phyloP scores from a whole-genome alignment of 2,113 vertebrate genomes.

The Ptilorrhoa leucosticta region DNA sequence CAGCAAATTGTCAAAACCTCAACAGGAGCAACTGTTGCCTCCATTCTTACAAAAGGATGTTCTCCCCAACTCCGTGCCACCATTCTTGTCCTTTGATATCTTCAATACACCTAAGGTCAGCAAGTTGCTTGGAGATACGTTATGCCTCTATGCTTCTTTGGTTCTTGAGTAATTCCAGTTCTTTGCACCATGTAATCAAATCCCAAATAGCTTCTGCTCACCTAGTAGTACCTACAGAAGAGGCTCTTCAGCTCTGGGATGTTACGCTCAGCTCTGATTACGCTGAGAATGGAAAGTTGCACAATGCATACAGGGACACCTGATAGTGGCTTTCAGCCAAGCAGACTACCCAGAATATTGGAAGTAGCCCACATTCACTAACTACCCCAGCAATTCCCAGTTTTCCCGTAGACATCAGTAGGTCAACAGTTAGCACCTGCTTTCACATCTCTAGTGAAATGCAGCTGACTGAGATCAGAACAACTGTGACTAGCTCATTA shows the following conservation, averaged over 20 bases:
- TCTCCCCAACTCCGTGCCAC: background rate
- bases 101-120: background rate
- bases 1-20: background rate
- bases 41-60: background rate
- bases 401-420: background rate
- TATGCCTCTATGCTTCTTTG: background rate
- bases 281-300: background rate
- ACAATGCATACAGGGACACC: background rate
- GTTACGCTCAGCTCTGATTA: background rate
- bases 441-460: background rate
- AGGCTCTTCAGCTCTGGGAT: conserved; percentile 7
- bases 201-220: background rate
- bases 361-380: background rate
- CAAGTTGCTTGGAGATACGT: background rate
- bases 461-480: background rate
- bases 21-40: background rate
- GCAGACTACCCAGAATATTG: background rate
- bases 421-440: background rate
- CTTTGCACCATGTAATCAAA: background rate
- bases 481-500: background rate
- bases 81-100: background rate
- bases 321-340: background rate
- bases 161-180: background rate
- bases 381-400: background rate
- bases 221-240: background rate